A percentile compares a stretch with the other conserved stretches of the same genome.
Evolutionary conservation across 1,140 invertebrate species (phyloP).

Genomic region (Drosophila azteca): DNA sequence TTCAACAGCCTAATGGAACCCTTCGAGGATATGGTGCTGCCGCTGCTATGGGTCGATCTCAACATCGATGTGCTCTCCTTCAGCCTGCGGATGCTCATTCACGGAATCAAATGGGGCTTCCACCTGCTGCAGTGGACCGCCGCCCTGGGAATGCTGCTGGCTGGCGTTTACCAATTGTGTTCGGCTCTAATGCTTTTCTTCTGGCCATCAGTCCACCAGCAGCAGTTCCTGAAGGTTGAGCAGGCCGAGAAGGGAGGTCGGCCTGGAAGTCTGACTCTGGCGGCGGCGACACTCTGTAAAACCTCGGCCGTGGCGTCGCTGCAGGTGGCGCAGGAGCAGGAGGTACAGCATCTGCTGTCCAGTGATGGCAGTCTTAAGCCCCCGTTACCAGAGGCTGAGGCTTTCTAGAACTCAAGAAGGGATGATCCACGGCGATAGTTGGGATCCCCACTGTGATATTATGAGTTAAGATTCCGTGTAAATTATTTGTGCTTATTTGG

Average conservation of each 20-base stretch:
- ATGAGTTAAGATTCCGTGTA: conserved; percentile 68
- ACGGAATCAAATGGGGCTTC: conserved; percentile 70
- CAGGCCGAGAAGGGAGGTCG: conserved; percentile 28
- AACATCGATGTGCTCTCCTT: conserved; percentile 74
- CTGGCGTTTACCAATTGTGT: conserved; percentile 81
- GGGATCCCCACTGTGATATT: conserved; percentile 68
- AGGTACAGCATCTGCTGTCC: conserved; percentile 54
- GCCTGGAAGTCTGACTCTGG: conserved; percentile 8
- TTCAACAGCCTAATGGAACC: conserved; percentile 85
- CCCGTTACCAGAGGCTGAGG: neutral
- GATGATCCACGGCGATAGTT: neutral
- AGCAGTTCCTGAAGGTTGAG: conserved; percentile 43
- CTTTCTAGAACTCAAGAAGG: conserved; percentile 25
- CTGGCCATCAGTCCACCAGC: conserved; percentile 42
- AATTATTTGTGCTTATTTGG: conserved; percentile 71
- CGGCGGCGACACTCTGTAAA: conserved; percentile 22
- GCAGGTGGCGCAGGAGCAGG: conserved; percentile 28
- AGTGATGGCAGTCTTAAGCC: conserved; percentile 1
- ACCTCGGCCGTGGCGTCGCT: conserved; percentile 5
- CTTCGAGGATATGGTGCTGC: conserved; percentile 87
- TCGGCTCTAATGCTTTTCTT: conserved; percentile 75
- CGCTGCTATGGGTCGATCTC: conserved; percentile 88
- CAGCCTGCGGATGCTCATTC: conserved; percentile 66
- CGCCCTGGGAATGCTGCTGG: conserved; percentile 75
- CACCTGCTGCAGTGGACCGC: conserved; percentile 78